Evolutionary conservation across 2,113 vertebrate species (phyloP).

Genomic region (Rhinoderma darwinii): DNA sequence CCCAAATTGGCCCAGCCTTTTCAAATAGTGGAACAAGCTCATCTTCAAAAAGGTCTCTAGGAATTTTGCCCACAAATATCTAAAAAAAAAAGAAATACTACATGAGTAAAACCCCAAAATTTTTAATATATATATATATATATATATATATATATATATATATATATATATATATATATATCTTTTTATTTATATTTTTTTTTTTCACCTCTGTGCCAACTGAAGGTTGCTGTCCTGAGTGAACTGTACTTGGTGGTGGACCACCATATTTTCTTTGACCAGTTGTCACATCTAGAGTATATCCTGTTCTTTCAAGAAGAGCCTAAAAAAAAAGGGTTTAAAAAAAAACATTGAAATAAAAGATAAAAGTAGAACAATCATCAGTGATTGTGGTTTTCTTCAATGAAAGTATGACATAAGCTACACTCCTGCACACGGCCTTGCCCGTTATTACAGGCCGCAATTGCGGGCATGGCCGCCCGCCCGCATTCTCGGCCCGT

Average conservation of each 20-base stretch:
- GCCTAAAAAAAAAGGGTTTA: constrained; percentile 75
- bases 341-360: background rate
- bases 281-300: constrained; percentile 97
- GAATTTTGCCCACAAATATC: constrained; percentile 99
- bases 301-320: constrained; percentile 91
- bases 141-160: too few relatives aligned
- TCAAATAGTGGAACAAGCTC: constrained; percentile 97
- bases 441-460: too few relatives aligned
- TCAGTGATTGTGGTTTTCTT: too few relatives aligned
- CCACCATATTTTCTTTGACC: constrained; percentile 98
- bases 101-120: background rate
- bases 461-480: too few relatives aligned
- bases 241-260: constrained; percentile 90
- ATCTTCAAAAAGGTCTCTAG: constrained; percentile 95
- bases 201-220: constrained; percentile 92
- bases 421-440: too few relatives aligned
- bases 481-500: too few relatives aligned
- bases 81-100: constrained; percentile 69
- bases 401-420: too few relatives aligned
- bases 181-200: too few relatives aligned
- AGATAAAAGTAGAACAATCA: too few relatives aligned
- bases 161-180: too few relatives aligned
- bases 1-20: constrained; percentile 96
- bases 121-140: too few relatives aligned
- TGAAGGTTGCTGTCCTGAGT: constrained; percentile 89